Base-by-base conservation (phyloP, 2,113 vertebrate species). In the Xiphophorus hellerii region DNA sequence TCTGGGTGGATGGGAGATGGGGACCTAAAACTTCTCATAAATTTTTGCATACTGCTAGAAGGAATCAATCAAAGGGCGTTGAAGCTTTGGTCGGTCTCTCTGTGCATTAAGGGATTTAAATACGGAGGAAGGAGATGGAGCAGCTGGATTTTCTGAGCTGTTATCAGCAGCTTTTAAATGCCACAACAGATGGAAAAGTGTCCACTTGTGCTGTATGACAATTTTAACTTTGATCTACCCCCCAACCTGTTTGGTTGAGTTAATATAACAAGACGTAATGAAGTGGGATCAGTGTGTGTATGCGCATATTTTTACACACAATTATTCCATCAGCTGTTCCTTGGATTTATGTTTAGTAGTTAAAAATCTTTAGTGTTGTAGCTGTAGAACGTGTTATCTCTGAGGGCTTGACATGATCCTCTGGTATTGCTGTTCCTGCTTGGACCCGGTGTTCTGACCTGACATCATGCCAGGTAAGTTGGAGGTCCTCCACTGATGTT, bases 41-140 rank as follows among this genome's bases (percentile, higher is more conserved):
- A 84, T 66, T 44, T 62, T 71, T 65, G 60, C 33, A 65, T 48
- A 25, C 33, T 25, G 65, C 68, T 39, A 5, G 27, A 37, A 31
- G 33, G 69, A 76, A 71, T 84, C 66, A 66, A 5, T 74, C 28
- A 72, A 72, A 68, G 76, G 71, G 15, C 48, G 7, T 64, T 29
- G 25, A 9, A 62, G 69, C 74, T 20, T 37, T 7, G 9, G 69
- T n/a, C n/a, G 28, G 60, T 76, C 30, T 81, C 76, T 79, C 30
- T 62, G 65, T 73, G 83, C 86, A 80, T 80, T 84, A 87, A 90
- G 68, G 80, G 86, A 86, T 90, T 89, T 87, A 74, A 86, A 85
- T 87, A 88, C 87, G 71, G 75, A 74, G 78, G 66, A 69, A 81
- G 54, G 70, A 81, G 82, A 78, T 64, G n/a, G 68, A 87, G 73